Evolutionary conservation across 2,888 invertebrate species (phyloP), one percentile per base, ranked within the genome.

Genomic region (Acanthoscelides obtectus): DNA sequence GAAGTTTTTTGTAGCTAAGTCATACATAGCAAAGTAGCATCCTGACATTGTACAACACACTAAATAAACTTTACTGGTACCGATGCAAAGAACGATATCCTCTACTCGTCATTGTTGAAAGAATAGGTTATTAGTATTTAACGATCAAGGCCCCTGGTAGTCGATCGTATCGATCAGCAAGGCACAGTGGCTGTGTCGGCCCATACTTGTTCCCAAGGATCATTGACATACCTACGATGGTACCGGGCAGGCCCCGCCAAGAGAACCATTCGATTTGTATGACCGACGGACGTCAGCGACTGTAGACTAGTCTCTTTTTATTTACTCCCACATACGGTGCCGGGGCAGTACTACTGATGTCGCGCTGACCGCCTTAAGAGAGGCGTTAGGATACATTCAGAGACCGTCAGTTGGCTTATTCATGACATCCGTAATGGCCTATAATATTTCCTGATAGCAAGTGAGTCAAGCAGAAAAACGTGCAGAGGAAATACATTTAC

Each of bases 121-220:
- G 80, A 81, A 78, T 75, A 79, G 76, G 77, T 79, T 80, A 81
- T 80, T 80, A 79, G 79, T 77, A 76, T 79, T 79, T 79, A 80
- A 80, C 78, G 77, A 80, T 45, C 12, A 45, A 17, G 45, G 45
- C 45, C 45, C 6, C 8, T 45, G 17, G 8, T 45, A 45, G 45
- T 45, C 45, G 45, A 45, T 45, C 12, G 45, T 45, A 45, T 45
- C 45, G 45, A 45, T 45, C 5, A 1, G 45, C 25, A 12, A 12
- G 12, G 45, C 5, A 12, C 45, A 12, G 45, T 12, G 45, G 12
- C 45, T 6, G 45, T 45, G 45, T 6, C 45, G 45, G 12, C 45
- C 45, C 45, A 45, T 45, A 45, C 45, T 12, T 17, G 45, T 45
- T 77, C 77, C 76, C 72, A 77, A 74, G 76, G 78, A 80, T 79